These are phyloP conservation scores for Ophthalmolycus amberensis DNA, from an alignment of 2,113 vertebrate genomes.

Conservation along the genomic window DNA sequence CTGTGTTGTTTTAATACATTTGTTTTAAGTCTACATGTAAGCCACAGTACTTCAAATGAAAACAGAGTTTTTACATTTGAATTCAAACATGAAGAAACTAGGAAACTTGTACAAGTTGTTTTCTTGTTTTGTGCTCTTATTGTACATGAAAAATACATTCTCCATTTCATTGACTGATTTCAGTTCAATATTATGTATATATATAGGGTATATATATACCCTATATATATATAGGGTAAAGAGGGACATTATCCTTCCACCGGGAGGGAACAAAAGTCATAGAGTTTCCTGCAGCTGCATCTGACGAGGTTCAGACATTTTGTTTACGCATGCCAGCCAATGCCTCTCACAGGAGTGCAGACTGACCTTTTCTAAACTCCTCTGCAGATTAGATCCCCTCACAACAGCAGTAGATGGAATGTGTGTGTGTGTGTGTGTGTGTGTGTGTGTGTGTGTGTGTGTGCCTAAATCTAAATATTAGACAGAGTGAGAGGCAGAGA, in stretches of 20 bases:
- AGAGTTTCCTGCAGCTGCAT: slow-evolving; percentile 36
- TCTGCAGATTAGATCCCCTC: slow-evolving; percentile 50
- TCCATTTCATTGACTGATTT: not conserved
- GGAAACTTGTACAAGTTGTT: not conserved
- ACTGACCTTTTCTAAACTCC: slow-evolving; percentile 65
- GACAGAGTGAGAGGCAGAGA: slow-evolving; percentile 16
- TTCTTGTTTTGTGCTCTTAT: not conserved
- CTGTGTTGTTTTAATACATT: not conserved
- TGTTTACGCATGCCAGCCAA: slow-evolving; percentile 52
- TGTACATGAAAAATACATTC: not conserved
- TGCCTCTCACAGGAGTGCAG: slow-evolving; percentile 49
- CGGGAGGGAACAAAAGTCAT: not conserved
- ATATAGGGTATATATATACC: no score
- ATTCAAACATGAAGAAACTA: not conserved
- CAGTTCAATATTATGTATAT: not conserved
- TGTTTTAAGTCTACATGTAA: not conserved
- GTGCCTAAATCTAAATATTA: slow-evolving; percentile 24
- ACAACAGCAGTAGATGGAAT: slow-evolving; percentile 18
- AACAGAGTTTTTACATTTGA: not conserved
- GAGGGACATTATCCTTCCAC: not conserved
- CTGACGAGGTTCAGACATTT: slow-evolving; percentile 53
- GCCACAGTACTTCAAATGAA: not conserved
- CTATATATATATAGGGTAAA: not conserved
- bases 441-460: slow-evolving; percentile 12
- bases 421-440: slow-evolving; percentile 28